phyloP scores from a whole-genome alignment of 2,113 vertebrate species.

The Clarias magur region DNA sequence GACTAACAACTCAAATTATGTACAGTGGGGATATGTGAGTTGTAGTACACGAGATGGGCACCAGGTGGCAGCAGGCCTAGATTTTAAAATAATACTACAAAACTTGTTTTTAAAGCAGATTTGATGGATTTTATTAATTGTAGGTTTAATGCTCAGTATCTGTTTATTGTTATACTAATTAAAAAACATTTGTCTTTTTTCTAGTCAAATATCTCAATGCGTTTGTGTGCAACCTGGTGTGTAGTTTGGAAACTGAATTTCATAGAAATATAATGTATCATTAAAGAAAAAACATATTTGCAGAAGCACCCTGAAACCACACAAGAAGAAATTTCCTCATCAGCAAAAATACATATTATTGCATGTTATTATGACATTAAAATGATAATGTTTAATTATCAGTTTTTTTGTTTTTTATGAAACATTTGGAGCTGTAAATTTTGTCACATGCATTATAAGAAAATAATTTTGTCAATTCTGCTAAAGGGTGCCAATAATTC shows the following conservation, averaged over 20 bases:
- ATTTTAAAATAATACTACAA: neutral
- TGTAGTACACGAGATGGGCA: neutral
- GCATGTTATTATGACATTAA: neutral
- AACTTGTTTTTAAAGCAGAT: neutral
- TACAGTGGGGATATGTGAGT: neutral
- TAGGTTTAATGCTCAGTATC: neutral
- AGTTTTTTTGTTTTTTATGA: neutral
- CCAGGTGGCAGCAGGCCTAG: neutral
- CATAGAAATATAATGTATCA: neutral
- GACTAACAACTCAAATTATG: no score
- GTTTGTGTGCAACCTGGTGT: neutral
- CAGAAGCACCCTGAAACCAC: neutral
- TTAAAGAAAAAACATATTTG: neutral
- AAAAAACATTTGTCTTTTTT: neutral
- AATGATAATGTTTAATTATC: neutral
- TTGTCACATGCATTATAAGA: neutral
- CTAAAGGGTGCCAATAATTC: neutral
- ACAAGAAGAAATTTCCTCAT: neutral
- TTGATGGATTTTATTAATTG: neutral
- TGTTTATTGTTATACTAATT: neutral
- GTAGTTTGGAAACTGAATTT: neutral
- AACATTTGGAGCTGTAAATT: neutral
- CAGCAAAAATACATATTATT: neutral
- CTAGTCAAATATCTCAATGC: neutral
- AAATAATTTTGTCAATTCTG: neutral